These are phyloP conservation scores for Tenebrosternarchus preto DNA, from an alignment of 2,113 vertebrate genomes.

Conservation along the genomic window DNA sequence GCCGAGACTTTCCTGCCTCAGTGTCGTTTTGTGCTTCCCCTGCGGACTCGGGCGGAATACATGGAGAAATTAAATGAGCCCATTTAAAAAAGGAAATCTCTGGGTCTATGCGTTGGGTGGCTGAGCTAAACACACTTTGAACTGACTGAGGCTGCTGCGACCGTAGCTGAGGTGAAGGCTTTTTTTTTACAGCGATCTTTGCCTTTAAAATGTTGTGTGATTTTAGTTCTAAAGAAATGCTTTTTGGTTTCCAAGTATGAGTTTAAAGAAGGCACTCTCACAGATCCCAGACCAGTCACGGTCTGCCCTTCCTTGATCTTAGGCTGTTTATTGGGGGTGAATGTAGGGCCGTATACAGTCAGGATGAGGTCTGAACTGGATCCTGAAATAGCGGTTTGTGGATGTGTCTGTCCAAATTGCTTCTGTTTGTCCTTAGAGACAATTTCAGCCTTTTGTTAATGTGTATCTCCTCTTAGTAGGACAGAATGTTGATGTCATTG, in stretches of 20 bases:
- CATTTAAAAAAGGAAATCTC: too few relatives aligned
- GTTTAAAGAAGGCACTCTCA: not conserved
- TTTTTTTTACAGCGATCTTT: too few relatives aligned
- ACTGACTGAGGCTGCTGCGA: too few relatives aligned
- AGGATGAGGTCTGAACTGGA: constrained; percentile 14
- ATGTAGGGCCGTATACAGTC: not conserved
- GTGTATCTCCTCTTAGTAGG: not conserved
- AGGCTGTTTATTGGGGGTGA: not conserved
- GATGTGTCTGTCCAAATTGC: constrained; percentile 22
- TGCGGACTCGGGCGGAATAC: too few relatives aligned
- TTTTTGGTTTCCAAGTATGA: not conserved
- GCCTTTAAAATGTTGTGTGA: too few relatives aligned
- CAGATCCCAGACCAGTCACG: not conserved
- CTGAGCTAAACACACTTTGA: too few relatives aligned
- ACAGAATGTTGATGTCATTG: not conserved
- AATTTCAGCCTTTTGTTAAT: constrained; percentile 31
- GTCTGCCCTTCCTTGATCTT: not conserved
- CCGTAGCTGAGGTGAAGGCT: too few relatives aligned
- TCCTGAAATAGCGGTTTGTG: constrained; percentile 22
- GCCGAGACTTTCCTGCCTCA: too few relatives aligned
- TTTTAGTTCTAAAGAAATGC: too few relatives aligned
- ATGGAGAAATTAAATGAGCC: too few relatives aligned
- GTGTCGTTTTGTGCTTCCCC: too few relatives aligned
- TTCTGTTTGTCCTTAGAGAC: constrained; percentile 16
- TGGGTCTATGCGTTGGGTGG: too few relatives aligned